Conservation (phyloP, 2,888 invertebrate genomes). For the Hydraecia micacea region DNA sequence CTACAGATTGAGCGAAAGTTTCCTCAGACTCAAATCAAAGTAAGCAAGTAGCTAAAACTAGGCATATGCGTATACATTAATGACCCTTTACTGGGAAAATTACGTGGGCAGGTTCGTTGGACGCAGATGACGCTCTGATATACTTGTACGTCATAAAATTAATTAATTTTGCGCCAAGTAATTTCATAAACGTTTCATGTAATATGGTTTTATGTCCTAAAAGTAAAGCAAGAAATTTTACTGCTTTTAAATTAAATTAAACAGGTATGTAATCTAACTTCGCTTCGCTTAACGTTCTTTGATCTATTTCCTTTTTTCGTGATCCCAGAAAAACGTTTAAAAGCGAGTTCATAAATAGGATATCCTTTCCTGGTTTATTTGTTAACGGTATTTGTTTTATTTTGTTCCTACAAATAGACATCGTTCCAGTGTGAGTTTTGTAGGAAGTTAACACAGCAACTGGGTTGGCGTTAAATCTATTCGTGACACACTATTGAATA, state of each 20-base stretch:
- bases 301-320: conserved; percentile 54
- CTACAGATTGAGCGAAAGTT: background rate
- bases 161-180: conserved; percentile 28
- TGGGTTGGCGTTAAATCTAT: conserved; percentile 23
- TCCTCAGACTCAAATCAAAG: background rate
- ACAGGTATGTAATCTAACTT: conserved; percentile 18
- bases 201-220: background rate
- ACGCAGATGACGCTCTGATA: conserved; percentile 1
- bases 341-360: conserved; percentile 45
- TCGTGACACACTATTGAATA: conserved; percentile 27
- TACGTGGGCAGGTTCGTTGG: background rate
- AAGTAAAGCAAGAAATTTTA: conserved; percentile 6
- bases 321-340: conserved; percentile 44
- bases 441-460: conserved; percentile 12
- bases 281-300: conserved; percentile 33
- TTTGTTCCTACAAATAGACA: conserved; percentile 37
- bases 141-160: conserved; percentile 24
- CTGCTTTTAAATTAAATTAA: conserved; percentile 22
- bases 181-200: conserved; percentile 22
- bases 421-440: conserved; percentile 18
- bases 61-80: background rate
- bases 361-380: conserved; percentile 50
- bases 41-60: background rate
- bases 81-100: background rate
- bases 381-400: conserved; percentile 27